Percentiles rank a stretch among this genome's conserved stretches.
These are phyloP conservation scores for Drosophila serrata DNA, from an alignment of 1,140 invertebrate genomes.

Conservation along the genomic window DNA sequence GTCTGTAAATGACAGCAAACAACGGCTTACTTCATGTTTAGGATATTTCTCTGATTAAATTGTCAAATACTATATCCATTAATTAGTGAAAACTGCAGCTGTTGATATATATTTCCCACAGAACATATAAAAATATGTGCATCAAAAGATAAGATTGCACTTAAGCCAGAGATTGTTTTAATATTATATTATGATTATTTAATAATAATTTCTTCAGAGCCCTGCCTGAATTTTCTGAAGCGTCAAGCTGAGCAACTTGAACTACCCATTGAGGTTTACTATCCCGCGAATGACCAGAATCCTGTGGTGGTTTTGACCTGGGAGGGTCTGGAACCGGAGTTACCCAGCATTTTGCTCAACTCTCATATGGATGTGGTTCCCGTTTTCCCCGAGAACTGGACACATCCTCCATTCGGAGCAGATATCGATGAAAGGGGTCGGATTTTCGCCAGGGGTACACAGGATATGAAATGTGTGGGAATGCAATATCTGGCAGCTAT, in stretches of 20 bases:
- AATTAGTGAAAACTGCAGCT: not conserved
- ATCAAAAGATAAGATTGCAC: not conserved
- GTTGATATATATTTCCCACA: not conserved
- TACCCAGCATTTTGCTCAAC: constrained; percentile 93
- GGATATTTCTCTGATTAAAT: not conserved
- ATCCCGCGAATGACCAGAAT: constrained; percentile 87
- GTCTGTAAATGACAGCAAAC: not conserved
- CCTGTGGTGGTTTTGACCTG: constrained; percentile 94
- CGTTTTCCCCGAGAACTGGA: constrained; percentile 90
- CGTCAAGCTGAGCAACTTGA: constrained; percentile 89
- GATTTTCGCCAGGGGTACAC: constrained; percentile 92
- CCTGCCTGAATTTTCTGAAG: constrained; percentile 90
- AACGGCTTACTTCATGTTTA: not conserved
- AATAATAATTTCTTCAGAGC: constrained; percentile 38
- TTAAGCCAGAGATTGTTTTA: not conserved
- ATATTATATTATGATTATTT: not conserved
- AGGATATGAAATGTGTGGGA: constrained; percentile 93
- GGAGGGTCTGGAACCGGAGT: constrained; percentile 89
- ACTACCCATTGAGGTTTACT: constrained; percentile 88
- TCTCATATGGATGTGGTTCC: constrained; percentile 98
- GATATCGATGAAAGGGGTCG: constrained; percentile 90
- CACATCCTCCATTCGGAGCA: constrained; percentile 90
- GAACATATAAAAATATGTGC: not conserved
- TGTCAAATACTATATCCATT: not conserved
- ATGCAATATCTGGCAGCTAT: constrained; percentile 93